A percentile compares a stretch with the other conserved stretches of the same genome.
Evolutionary conservation across 1,140 invertebrate genomes (phyloP).

Genomic region (Scaptodrosophila lebanonensis): DNA sequence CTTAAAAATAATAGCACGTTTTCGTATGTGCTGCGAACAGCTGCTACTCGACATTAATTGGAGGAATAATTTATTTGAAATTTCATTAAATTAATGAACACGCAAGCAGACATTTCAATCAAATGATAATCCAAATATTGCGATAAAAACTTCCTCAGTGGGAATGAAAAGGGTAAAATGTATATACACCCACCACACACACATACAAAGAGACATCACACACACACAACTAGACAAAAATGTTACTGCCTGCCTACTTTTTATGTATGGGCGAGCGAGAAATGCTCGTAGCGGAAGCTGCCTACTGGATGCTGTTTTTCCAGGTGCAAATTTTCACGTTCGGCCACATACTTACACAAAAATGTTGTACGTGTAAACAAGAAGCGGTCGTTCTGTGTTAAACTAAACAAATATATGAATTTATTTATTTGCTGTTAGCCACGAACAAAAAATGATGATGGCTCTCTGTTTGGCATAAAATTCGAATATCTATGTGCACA

Average conservation of each 20-base stretch:
- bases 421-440: constrained; percentile 6
- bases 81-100: constrained; percentile 42
- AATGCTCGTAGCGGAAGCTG: too few relatives aligned
- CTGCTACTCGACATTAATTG: constrained; percentile 42
- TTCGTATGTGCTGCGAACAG: constrained; percentile 18
- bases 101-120: constrained; percentile 36
- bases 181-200: constrained; percentile 23
- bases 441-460: too few relatives aligned
- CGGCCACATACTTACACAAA: constrained; percentile 28
- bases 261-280: too few relatives aligned
- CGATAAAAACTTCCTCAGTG: constrained; percentile 31
- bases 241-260: too few relatives aligned
- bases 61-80: constrained; percentile 54
- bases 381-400: constrained; percentile 4
- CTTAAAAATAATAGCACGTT: neutral
- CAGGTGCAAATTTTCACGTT: constrained; percentile 61
- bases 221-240: too few relatives aligned
- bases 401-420: constrained; percentile 2
- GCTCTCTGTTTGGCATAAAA: too few relatives aligned
- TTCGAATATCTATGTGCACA: too few relatives aligned
- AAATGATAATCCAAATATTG: constrained; percentile 30
- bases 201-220: too few relatives aligned
- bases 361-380: constrained; percentile 43
- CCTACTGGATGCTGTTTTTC: constrained; percentile 34
- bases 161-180: constrained; percentile 1